These are phyloP conservation scores for Xylota segnis DNA, from an alignment of 2,888 invertebrate species.

Conservation along the genomic window DNA sequence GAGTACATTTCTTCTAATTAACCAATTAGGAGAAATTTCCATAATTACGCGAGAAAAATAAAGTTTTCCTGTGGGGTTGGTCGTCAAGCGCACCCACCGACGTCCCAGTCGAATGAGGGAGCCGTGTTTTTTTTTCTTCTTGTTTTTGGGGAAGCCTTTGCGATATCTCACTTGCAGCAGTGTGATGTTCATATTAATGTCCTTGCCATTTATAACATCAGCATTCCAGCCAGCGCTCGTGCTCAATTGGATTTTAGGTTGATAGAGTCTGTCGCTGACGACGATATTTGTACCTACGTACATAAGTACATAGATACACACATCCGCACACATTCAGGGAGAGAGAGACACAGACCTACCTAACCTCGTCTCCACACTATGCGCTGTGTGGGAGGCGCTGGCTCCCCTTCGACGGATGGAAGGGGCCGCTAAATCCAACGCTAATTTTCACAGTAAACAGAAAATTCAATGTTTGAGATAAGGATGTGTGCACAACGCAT, in stretches of 20 bases:
- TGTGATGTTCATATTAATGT: conserved; percentile 74
- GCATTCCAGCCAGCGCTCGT: conserved; percentile 74
- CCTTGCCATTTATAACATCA: conserved; percentile 76
- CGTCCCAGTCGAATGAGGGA: neutral
- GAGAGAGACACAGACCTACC: neutral
- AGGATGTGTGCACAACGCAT: conserved; percentile 77
- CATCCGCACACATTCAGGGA: neutral
- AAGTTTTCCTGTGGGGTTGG: conserved; percentile 75
- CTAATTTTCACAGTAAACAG: conserved; percentile 76
- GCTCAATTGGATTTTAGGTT: conserved; percentile 73
- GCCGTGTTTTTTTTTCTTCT: conserved; percentile 38
- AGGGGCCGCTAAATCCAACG: conserved; percentile 69
- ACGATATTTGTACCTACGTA: conserved; percentile 65
- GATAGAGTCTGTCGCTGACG: conserved; percentile 72
- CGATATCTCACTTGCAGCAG: conserved; percentile 74
- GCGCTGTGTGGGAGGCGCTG: conserved; percentile 12
- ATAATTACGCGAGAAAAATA: conserved; percentile 77
- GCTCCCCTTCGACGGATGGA: neutral
- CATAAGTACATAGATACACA: conserved; percentile 5
- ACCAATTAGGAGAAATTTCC: conserved; percentile 76
- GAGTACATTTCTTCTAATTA: conserved; percentile 77
- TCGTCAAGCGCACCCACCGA: conserved; percentile 51
- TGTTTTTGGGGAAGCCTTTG: conserved; percentile 46
- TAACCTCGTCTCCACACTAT: neutral
- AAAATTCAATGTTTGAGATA: conserved; percentile 76